phyloP scores from a whole-genome alignment of 2,113 vertebrate species.

The Casuarius casuarius region DNA sequence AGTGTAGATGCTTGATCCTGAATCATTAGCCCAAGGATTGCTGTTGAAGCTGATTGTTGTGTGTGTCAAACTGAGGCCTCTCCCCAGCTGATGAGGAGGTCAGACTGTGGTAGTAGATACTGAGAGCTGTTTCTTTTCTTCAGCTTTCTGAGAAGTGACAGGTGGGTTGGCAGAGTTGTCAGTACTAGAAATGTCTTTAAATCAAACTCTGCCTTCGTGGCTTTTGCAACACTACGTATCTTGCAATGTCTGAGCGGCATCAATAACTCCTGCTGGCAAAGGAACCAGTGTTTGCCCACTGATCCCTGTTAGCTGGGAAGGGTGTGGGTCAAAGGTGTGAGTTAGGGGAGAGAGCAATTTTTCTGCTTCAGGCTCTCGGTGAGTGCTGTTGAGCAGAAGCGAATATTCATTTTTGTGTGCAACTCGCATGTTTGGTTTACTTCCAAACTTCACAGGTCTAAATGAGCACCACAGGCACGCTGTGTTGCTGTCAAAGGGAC shows the following conservation, averaged over 20 bases:
- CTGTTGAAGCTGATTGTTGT: neutral
- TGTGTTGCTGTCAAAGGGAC: neutral
- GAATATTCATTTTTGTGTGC: neutral
- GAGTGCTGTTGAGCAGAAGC: neutral
- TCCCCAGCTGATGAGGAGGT: neutral
- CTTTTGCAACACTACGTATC: neutral
- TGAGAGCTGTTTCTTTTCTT: neutral
- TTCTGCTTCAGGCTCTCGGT: neutral
- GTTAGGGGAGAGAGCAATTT: neutral
- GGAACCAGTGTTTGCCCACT: neutral
- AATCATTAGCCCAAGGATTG: neutral
- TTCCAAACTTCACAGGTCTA: too few relatives aligned
- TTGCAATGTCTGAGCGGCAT: neutral
- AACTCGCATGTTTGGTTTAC: too few relatives aligned
- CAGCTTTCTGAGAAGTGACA: neutral
- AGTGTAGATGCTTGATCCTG: neutral
- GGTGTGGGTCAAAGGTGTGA: neutral
- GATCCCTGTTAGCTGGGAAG: neutral
- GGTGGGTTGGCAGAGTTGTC: neutral
- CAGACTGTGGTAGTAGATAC: neutral
- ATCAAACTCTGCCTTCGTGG: neutral
- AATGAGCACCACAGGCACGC: fast-evolving
- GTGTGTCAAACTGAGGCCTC: neutral
- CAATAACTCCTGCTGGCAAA: neutral
- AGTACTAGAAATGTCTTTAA: neutral